Conservation (phyloP, 2,888 invertebrate genomes). For the Hyalella azteca region DNA sequence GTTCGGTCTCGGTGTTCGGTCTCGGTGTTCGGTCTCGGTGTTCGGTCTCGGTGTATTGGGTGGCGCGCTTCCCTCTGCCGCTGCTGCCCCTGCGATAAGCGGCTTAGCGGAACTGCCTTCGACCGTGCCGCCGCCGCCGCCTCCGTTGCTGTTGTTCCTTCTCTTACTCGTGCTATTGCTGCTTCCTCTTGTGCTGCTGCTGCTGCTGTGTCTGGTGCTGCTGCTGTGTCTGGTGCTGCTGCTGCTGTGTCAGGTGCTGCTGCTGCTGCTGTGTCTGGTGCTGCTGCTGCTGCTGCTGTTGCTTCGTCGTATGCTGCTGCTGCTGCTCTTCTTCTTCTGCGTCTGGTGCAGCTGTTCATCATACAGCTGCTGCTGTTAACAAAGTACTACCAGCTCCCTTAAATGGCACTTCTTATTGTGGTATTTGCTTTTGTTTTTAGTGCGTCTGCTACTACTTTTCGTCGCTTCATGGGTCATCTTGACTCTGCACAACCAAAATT, state of each 20-base stretch:
- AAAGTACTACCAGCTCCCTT: too few relatives aligned
- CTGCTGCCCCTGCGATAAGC: slow-evolving; percentile 11
- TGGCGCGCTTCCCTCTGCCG: neutral
- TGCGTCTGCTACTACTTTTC: too few relatives aligned
- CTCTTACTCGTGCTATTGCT: neutral
- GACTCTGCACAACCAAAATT: too few relatives aligned
- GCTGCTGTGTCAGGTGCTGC: neutral
- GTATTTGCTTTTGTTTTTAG: too few relatives aligned
- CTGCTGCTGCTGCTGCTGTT: neutral
- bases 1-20: neutral
- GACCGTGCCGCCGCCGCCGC: slow-evolving; percentile 6
- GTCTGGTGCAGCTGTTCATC: too few relatives aligned
- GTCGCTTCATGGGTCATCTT: too few relatives aligned
- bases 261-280: neutral
- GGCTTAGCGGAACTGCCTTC: slow-evolving; percentile 3
- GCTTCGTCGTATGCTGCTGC: neutral
- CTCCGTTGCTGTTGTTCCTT: neutral
- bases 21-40: neutral
- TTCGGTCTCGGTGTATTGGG: neutral
- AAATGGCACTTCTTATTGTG: too few relatives aligned
- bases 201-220: neutral
- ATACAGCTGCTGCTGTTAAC: too few relatives aligned
- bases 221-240: neutral
- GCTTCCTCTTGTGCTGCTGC: neutral
- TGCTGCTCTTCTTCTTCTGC: too few relatives aligned